These are phyloP conservation scores for Astyanax mexicanus DNA, from an alignment of 2,797 vertebrate genomes.

Conservation along the genomic window DNA sequence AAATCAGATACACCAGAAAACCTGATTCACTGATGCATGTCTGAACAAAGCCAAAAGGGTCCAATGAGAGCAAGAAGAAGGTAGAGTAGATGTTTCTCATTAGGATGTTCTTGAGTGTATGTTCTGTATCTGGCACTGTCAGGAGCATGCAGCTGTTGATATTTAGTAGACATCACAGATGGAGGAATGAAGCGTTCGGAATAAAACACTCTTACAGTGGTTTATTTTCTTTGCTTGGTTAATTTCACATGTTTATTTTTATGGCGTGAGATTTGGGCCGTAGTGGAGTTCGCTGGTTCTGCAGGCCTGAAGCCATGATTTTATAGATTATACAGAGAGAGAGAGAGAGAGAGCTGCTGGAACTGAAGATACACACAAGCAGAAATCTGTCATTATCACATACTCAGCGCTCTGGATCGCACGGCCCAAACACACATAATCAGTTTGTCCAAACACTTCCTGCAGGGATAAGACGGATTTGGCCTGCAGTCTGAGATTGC, in stretches of 20 bases:
- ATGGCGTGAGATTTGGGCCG: not conserved
- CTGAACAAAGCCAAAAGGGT: not conserved
- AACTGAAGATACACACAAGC: slow-evolving; percentile 29
- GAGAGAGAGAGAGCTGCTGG: slow-evolving; percentile 5
- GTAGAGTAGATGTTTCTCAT: slow-evolving; percentile 5
- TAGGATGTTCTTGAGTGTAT: not conserved
- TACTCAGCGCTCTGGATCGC: slow-evolving; percentile 25
- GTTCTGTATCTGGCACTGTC: not conserved
- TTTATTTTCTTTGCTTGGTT: slow-evolving; percentile 40
- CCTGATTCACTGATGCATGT: no score
- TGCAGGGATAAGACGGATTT: slow-evolving; percentile 35
- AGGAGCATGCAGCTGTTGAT: slow-evolving; percentile 30
- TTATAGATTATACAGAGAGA: slow-evolving; percentile 20
- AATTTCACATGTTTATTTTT: slow-evolving; percentile 34
- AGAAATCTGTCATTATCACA: slow-evolving; percentile 42
- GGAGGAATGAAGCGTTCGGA: not conserved
- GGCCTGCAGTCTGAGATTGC: slow-evolving; percentile 37
- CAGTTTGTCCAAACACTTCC: slow-evolving; percentile 50
- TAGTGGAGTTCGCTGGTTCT: slow-evolving; percentile 4
- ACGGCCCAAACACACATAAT: slow-evolving; percentile 41
- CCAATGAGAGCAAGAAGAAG: not conserved
- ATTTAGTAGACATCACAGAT: slow-evolving; percentile 26
- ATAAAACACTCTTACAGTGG: slow-evolving; percentile 1
- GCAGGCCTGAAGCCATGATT: slow-evolving; percentile 10
- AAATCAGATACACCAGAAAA: no score